These are phyloP conservation scores for Oxycera nigricornis DNA, from an alignment of 2,888 invertebrate genomes.

Conservation along the genomic window DNA sequence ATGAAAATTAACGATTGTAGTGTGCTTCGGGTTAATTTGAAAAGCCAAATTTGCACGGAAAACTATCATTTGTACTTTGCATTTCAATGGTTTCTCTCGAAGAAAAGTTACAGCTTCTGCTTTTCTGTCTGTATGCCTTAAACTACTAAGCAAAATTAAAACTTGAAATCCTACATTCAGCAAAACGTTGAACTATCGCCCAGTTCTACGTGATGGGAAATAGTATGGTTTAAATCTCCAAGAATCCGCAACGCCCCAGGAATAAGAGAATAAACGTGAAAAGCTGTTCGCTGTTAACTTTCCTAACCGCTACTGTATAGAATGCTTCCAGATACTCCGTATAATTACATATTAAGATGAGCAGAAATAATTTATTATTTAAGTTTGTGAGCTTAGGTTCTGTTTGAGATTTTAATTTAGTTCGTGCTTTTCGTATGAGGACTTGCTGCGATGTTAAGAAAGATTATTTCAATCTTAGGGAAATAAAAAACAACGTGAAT, in stretches of 20 bases:
- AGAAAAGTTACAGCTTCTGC: slow-evolving; percentile 39
- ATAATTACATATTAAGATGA: neutral
- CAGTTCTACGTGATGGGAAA: slow-evolving; percentile 2
- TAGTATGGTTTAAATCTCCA: neutral
- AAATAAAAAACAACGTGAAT: too few relatives aligned
- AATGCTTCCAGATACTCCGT: neutral
- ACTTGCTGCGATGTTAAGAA: too few relatives aligned
- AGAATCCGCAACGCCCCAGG: neutral
- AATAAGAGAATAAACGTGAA: neutral
- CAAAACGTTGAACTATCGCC: neutral
- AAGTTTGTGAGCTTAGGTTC: slow-evolving; percentile 24
- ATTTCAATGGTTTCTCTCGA: slow-evolving; percentile 37
- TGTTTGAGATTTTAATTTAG: slow-evolving; percentile 30
- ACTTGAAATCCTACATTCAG: slow-evolving; percentile 7
- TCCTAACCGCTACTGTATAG: neutral
- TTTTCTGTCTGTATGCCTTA: neutral
- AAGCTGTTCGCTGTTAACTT: neutral
- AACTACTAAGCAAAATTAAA: slow-evolving; percentile 5
- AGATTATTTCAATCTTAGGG: too few relatives aligned
- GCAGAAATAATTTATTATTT: slow-evolving; percentile 27
- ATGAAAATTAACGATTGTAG: slow-evolving; percentile 17
- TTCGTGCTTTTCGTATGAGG: too few relatives aligned
- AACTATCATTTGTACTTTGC: slow-evolving; percentile 37
- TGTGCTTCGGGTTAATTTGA: slow-evolving; percentile 18
- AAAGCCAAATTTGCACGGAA: neutral